Conservation (phyloP, 2,888 invertebrate species). For the Oxystoma pomonae region DNA sequence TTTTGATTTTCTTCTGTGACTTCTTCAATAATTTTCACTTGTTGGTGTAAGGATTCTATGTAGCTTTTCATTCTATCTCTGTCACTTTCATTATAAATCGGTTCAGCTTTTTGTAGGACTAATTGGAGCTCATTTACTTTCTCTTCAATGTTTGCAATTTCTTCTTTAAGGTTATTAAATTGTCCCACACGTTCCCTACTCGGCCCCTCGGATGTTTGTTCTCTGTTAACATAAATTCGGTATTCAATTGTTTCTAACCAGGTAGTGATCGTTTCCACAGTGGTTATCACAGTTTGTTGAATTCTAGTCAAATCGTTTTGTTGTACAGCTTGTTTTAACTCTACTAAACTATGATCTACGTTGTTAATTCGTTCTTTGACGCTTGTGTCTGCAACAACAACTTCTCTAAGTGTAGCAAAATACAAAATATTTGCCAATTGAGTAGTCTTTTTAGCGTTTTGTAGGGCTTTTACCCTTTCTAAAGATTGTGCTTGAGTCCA, state of each 20-base stretch:
- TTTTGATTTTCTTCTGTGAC: constrained; percentile 59
- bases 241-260: constrained; percentile 86
- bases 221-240: constrained; percentile 61
- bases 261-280: constrained; percentile 76
- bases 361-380: constrained; percentile 54
- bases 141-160: constrained; percentile 62
- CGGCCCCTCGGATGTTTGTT: constrained; percentile 55
- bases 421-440: constrained; percentile 60
- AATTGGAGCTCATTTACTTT: constrained; percentile 62
- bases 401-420: constrained; percentile 56
- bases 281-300: constrained; percentile 67
- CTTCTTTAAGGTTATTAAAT: constrained; percentile 60
- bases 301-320: constrained; percentile 55
- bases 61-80: constrained; percentile 53
- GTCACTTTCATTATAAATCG: constrained; percentile 49
- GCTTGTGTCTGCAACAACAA: constrained; percentile 50
- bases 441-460: constrained; percentile 53
- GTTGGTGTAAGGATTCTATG: constrained; percentile 58
- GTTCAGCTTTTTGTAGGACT: constrained; percentile 51
- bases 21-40: constrained; percentile 66
- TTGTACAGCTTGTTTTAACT: constrained; percentile 57
- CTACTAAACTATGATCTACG: constrained; percentile 57
- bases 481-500: constrained; percentile 56
- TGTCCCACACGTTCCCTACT: constrained; percentile 58
- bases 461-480: constrained; percentile 54